Conservation (phyloP, 2,888 invertebrate species). For the Aleiodes leptofemur region DNA sequence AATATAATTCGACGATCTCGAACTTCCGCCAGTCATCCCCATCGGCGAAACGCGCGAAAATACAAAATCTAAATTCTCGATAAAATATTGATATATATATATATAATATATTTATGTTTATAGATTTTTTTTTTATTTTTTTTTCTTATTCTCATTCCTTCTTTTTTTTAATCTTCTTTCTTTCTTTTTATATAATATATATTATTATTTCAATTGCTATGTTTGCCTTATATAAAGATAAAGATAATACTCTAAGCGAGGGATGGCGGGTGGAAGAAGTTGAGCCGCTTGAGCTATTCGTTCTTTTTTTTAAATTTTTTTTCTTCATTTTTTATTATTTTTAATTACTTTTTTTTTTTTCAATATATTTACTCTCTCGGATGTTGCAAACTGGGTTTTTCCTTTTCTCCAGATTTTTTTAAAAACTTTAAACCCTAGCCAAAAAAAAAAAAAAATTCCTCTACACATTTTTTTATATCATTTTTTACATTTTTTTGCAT, state of each 20-base stretch:
- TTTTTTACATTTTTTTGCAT: conserved; percentile 30
- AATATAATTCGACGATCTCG: conserved; percentile 53
- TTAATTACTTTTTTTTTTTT: conserved; percentile 24
- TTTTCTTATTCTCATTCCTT: conserved; percentile 46
- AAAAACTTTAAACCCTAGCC: conserved; percentile 1
- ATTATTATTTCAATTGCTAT: conserved; percentile 71
- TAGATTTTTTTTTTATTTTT: conserved; percentile 9
- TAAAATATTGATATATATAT: conserved; percentile 66
- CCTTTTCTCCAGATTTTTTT: conserved; percentile 17
- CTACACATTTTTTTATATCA: conserved; percentile 17
- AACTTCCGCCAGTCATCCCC: conserved; percentile 63
- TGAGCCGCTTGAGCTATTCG: conserved; percentile 58
- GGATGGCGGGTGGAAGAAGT: conserved; percentile 69
- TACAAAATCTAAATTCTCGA: conserved; percentile 74
- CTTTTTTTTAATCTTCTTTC: conserved; percentile 51
- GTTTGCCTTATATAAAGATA: conserved; percentile 71
- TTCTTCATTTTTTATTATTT: conserved; percentile 13
- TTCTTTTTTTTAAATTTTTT: conserved; percentile 35
- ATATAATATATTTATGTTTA: conserved; percentile 52
- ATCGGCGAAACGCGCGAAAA: conserved; percentile 68
- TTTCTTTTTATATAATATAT: conserved; percentile 62
- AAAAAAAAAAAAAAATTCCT: conserved; percentile 10
- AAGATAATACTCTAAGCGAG: conserved; percentile 72
- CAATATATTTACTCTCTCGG: conserved; percentile 24
- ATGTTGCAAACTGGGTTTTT: conserved; percentile 51